Conservation (phyloP, 2,888 invertebrate genomes). For the Amphimallon solstitiale region DNA sequence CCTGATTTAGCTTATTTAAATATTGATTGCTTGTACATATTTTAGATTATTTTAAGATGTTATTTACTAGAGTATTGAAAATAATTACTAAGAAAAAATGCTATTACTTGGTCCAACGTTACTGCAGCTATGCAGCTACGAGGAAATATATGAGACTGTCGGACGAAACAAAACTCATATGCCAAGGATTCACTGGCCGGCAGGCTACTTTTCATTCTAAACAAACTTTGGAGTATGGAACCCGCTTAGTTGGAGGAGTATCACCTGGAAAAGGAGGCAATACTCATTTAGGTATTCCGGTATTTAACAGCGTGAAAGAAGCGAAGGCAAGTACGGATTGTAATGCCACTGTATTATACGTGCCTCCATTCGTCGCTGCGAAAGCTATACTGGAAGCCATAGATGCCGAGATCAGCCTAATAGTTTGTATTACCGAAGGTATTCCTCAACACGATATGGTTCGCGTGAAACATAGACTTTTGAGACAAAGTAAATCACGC, state of each 20-base stretch:
- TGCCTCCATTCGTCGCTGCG: constrained; percentile 78
- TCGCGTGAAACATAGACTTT: constrained; percentile 72
- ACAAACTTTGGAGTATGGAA: constrained; percentile 83
- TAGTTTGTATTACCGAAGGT: constrained; percentile 69
- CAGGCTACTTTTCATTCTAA: constrained; percentile 74
- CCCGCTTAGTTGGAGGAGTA: constrained; percentile 83
- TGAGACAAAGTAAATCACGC: constrained; percentile 75
- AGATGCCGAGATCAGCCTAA: constrained; percentile 75
- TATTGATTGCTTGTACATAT: too few relatives aligned
- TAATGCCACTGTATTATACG: constrained; percentile 80
- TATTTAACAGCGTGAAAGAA: constrained; percentile 75
- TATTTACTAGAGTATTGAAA: neutral
- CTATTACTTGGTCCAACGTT: neutral
- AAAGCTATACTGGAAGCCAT: constrained; percentile 78
- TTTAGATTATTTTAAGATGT: constrained; percentile 2
- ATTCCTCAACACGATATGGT: constrained; percentile 88
- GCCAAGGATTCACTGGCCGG: constrained; percentile 85
- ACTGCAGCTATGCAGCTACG: neutral
- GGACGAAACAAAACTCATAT: constrained; percentile 75
- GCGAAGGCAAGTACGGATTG: constrained; percentile 75
- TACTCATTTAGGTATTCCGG: constrained; percentile 67
- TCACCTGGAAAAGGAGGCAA: constrained; percentile 84
- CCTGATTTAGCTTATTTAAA: too few relatives aligned
- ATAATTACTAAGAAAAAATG: constrained; percentile 2
- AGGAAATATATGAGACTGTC: constrained; percentile 47